Percentiles rank a stretch among this genome's conserved stretches.
phyloP scores from a whole-genome alignment of 2,797 vertebrate species.

The Oophaga sylvatica region DNA sequence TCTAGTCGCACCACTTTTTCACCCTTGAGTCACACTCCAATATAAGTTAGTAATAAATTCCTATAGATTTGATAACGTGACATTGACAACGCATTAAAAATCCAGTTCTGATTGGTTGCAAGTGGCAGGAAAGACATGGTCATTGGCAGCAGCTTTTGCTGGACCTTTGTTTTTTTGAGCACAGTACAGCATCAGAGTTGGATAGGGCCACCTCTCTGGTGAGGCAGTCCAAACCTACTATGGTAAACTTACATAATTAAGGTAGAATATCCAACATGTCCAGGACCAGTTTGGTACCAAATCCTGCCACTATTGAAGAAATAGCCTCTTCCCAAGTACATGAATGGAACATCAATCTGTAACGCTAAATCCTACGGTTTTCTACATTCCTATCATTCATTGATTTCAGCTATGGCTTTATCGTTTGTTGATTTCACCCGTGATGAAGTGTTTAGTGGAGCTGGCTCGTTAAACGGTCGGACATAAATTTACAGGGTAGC shows the following conservation, averaged over 20 bases:
- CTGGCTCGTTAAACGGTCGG: too few relatives aligned
- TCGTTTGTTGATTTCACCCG: too few relatives aligned
- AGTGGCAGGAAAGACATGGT: neutral
- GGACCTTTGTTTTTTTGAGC: neutral
- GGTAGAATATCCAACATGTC: neutral
- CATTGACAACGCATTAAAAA: neutral
- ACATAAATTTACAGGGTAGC: too few relatives aligned
- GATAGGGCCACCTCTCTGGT: neutral
- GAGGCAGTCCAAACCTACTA: neutral
- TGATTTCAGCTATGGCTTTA: too few relatives aligned
- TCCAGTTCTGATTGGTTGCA: neutral
- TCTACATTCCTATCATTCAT: too few relatives aligned
- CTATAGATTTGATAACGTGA: neutral
- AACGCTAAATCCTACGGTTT: neutral
- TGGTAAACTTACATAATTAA: neutral
- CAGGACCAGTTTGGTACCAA: neutral
- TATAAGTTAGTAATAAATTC: neutral
- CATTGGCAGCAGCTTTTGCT: neutral
- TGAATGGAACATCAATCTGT: neutral
- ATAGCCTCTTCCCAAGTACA: neutral
- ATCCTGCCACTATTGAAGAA: neutral
- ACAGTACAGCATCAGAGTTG: neutral
- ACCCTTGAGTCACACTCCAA: neutral
- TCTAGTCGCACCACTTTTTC: neutral
- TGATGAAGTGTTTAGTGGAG: too few relatives aligned